Conservation (phyloP, 2,113 vertebrate species). For the Daphoenositta chrysoptera region DNA sequence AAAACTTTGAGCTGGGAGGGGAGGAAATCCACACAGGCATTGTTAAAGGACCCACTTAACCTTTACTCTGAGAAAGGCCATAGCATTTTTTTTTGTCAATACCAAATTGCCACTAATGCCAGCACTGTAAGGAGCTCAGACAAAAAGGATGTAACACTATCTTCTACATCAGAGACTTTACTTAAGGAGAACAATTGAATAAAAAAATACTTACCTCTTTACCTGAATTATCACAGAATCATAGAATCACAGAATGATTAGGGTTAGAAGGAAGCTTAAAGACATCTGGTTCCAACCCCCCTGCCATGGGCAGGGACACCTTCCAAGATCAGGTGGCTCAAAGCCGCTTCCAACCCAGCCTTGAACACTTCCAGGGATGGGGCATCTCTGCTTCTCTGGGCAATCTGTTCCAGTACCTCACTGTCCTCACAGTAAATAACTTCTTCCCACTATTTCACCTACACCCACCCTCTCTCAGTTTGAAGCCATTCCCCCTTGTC, state of each 20-base stretch:
- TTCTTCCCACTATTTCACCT: neutral
- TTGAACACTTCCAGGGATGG: neutral
- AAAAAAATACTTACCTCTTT: neutral
- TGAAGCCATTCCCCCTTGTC: neutral
- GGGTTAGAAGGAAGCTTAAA: neutral
- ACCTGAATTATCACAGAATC: neutral
- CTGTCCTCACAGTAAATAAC: neutral
- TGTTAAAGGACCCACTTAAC: neutral
- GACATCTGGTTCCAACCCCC: neutral
- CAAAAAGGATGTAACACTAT: neutral
- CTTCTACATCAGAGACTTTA: neutral
- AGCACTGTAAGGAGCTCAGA: neutral
- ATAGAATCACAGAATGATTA: neutral
- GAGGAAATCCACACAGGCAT: neutral
- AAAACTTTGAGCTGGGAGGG: neutral
- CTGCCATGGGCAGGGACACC: neutral
- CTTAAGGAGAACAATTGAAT: neutral
- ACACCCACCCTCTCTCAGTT: neutral
- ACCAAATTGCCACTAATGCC: neutral
- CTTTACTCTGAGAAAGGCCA: neutral
- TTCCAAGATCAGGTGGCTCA: neutral
- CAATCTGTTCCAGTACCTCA: neutral
- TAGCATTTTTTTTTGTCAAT: neutral
- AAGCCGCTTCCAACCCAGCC: neutral
- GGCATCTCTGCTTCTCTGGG: neutral